A percentile compares a stretch with the other conserved stretches of the same genome.
Conservation (phyloP, 1,140 invertebrate species). For the Lordiphosa mommai region DNA sequence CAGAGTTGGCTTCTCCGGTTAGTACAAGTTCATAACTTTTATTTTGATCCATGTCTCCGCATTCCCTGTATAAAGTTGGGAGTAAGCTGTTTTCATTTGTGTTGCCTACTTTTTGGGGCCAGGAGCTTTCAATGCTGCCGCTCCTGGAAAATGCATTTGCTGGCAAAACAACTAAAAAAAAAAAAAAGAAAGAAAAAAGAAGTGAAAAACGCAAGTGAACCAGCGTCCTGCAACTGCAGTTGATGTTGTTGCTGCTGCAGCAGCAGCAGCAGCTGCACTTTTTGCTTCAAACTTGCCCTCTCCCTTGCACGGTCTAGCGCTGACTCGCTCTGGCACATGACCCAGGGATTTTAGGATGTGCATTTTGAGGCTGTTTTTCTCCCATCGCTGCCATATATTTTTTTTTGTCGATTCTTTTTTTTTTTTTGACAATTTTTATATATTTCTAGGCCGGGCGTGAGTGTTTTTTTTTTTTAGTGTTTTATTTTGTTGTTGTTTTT, state of each 20-base stretch:
- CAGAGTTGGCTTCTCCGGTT: no score
- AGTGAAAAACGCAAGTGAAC: not conserved
- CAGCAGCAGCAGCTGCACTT: no score
- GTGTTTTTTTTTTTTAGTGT: conserved; percentile 3
- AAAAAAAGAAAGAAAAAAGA: conserved; percentile 9
- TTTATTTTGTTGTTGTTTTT: conserved; percentile 13
- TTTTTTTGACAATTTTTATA: conserved; percentile 54
- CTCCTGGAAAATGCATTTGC: conserved; percentile 65
- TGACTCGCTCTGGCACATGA: conserved; percentile 39
- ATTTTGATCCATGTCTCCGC: no score
- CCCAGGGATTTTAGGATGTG: conserved; percentile 46
- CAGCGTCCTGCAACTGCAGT: conserved; percentile 3
- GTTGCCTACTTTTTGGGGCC: conserved; percentile 22
- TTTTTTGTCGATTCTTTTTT: conserved; percentile 6
- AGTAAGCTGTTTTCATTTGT: no score
- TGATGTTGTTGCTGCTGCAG: conserved; percentile 13
- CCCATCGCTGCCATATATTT: no score
- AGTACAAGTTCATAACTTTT: no score
- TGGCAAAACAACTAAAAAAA: conserved; percentile 66
- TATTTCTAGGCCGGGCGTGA: conserved; percentile 42
- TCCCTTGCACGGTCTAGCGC: conserved; percentile 22
- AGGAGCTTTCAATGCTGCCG: conserved; percentile 1
- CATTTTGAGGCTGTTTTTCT: conserved; percentile 45
- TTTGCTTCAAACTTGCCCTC: no score
- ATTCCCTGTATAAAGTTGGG: no score